These are phyloP conservation scores for Pangasius krempfi DNA, from an alignment of 2,797 vertebrate genomes.

Conservation along the genomic window DNA sequence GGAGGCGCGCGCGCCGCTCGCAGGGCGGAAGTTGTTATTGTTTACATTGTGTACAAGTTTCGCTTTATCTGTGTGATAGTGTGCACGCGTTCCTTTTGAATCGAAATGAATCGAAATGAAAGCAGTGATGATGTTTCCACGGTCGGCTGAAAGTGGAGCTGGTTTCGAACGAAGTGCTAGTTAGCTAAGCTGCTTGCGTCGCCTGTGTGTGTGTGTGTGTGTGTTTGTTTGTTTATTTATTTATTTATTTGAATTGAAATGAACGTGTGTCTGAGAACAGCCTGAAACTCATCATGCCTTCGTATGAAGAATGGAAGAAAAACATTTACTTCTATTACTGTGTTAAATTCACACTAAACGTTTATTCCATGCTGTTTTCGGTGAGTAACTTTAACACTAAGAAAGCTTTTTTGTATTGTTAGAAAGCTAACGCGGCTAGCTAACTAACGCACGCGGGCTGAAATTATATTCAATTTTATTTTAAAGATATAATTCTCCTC, in stretches of 20 bases:
- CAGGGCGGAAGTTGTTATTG: conserved; percentile 53
- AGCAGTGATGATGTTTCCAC: no score
- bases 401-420: background rate
- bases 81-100: background rate
- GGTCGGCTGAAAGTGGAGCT: background rate
- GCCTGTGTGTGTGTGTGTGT: background rate
- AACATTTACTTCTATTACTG: conserved; percentile 81
- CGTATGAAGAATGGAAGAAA: conserved; percentile 75
- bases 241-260: background rate
- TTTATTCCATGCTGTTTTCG: conserved; percentile 86
- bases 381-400: conserved; percentile 67
- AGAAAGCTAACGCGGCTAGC: conserved; percentile 6
- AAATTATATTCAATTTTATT: background rate
- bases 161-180: background rate
- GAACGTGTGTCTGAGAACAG: background rate
- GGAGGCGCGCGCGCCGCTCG: background rate
- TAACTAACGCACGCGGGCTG: background rate
- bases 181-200: no score
- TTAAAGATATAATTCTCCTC: background rate
- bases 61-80: background rate
- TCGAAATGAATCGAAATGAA: no score
- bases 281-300: conserved; percentile 68
- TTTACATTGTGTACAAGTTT: conserved; percentile 16
- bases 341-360: conserved; percentile 82
- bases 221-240: background rate